Evolutionary conservation across 2,888 invertebrate species (phyloP), one percentile per base, ranked within the genome.

Genomic region (Drosophila rellima): DNA sequence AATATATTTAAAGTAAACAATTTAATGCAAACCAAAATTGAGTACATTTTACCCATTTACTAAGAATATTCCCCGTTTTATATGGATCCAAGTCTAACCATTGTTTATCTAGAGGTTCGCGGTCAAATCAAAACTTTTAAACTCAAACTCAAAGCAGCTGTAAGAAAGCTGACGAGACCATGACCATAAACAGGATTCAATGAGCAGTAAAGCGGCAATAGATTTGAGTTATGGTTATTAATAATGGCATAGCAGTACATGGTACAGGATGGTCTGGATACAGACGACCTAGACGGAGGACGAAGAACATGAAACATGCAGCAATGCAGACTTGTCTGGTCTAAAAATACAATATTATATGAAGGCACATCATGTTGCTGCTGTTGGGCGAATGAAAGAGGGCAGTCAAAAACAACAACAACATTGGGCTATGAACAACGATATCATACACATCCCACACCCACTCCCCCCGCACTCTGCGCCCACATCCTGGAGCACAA

Each of bases 141-240:
- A 65, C 45, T 39, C n/a, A 39, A 35, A 29, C 35, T 17, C n/a
- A 47, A 37, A 26, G 52, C 31, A 51, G 20, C 18, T 60, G 18
- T 42, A 50, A 42, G 37, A 60, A 68, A 67, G 64, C 76, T 77
- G 71, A 71, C 55, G 66, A 71, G 69, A 65, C 61, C 69, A 52
- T 57, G 67, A 60, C 42, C 75, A 84, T 80, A 82, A 79, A 75
- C 78, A 74, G 76, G 76, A 80, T 84, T 74, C 89, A 88, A 82
- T 88, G 82, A 88, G 81, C 84, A 86, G 80, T 80, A 88, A 85
- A 88, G 82, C 82, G 74, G 76, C 80, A 84, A 89, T 88, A 86
- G 89, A 89, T 90, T 88, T 90, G 89, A 89, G 84, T 89, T 89
- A 90, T 89, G 86, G 89, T 80, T 89, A 89, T 89, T 89, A 89